phyloP scores from a whole-genome alignment of 2,888 invertebrate species.

The Prionchulus punctatus region DNA sequence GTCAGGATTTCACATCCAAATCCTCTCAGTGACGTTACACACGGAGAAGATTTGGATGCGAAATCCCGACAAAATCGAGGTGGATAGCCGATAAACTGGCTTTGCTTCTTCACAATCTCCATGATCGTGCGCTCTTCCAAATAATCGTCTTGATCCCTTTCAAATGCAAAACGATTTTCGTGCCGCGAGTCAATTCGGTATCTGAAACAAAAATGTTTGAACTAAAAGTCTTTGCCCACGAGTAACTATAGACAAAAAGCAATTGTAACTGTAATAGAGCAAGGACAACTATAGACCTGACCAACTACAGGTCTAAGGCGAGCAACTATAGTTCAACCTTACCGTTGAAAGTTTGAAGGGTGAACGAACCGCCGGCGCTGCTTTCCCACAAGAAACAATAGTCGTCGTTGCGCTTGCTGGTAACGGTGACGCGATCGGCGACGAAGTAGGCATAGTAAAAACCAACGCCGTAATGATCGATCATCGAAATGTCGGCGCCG shows the following conservation, averaged over 20 bases:
- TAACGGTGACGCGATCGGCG: conserved; percentile 77
- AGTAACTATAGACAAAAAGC: too few species aligned
- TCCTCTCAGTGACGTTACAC: conserved; percentile 58
- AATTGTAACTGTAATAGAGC: too few species aligned
- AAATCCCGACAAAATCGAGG: conserved; percentile 77
- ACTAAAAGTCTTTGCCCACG: neutral
- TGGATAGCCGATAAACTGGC: conserved; percentile 96
- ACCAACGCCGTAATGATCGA: conserved; percentile 99
- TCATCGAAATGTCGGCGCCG: conserved; percentile 98
- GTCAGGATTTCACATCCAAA: conserved; percentile 42
- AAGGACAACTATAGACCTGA: too few species aligned
- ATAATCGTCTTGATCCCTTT: conserved; percentile 88
- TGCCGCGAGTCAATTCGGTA: conserved; percentile 51
- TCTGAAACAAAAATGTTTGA: conserved; percentile 23
- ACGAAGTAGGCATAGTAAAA: conserved; percentile 97
- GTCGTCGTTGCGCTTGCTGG: conserved; percentile 91
- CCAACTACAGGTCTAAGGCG: neutral
- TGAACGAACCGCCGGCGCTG: conserved; percentile 93
- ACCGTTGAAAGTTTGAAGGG: conserved; percentile 57
- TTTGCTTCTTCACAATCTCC: conserved; percentile 95
- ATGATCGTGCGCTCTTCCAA: conserved; percentile 85
- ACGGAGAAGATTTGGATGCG: conserved; percentile 94
- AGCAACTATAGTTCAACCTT: conserved; percentile 7
- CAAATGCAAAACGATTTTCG: conserved; percentile 76
- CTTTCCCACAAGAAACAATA: conserved; percentile 97